These are phyloP conservation scores for Aurelia aurita DNA, from an alignment of 30 jellyfish, hydroid and myxozoan genomes.

Conservation along the genomic window DNA sequence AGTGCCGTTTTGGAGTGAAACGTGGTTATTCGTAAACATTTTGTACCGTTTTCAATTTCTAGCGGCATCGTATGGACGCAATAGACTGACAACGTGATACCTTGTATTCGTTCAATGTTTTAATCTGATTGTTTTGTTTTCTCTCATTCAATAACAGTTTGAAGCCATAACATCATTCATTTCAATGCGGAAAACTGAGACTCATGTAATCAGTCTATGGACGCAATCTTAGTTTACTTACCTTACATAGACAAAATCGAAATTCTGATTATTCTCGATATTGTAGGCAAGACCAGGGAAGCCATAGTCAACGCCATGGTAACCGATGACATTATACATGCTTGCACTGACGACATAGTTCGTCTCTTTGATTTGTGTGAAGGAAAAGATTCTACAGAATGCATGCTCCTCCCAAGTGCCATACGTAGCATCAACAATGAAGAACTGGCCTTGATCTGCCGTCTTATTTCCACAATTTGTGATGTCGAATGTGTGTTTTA, in stretches of 20 bases:
- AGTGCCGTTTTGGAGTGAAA: too few species aligned
- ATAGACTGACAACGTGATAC: too few species aligned
- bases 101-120: too few species aligned
- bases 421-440: constrained; percentile 66
- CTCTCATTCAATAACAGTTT: too few species aligned
- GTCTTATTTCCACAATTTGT: constrained; percentile 76
- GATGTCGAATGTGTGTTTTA: constrained; percentile 34
- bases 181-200: too few species aligned
- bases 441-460: constrained; percentile 31
- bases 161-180: too few species aligned
- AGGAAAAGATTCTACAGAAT: constrained; percentile 67
- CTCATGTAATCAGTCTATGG: too few species aligned
- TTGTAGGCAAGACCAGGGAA: constrained; percentile 84
- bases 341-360: constrained; percentile 62
- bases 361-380: constrained; percentile 7
- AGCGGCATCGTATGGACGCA: too few species aligned
- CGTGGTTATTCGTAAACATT: too few species aligned
- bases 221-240: neutral
- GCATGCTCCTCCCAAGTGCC: constrained; percentile 76
- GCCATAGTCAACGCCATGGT: constrained; percentile 75
- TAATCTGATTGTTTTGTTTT: too few species aligned
- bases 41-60: too few species aligned
- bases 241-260: constrained; percentile 79
- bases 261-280: constrained; percentile 68
- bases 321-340: constrained; percentile 69